Base-by-base conservation (phyloP, 2,797 vertebrate genomes). In the Sebastes minor region DNA sequence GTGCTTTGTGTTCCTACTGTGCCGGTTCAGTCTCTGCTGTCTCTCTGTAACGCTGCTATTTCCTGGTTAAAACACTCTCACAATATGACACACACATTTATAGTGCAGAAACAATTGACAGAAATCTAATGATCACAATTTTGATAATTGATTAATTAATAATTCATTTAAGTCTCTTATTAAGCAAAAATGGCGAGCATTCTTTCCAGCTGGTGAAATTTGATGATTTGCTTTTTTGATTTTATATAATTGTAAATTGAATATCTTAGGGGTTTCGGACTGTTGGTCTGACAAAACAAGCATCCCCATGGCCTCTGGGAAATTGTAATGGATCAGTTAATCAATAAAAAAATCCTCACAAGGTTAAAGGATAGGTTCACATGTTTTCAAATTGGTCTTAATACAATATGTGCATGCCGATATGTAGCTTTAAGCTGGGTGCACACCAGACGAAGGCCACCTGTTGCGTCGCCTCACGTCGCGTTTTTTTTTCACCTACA, bases 21-120 rank as follows among this genome's bases (percentile, higher is more conserved):
- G 73, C 28, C 38, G 35, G 27, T 78, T 76, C 53, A 33, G 52
- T 30, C 72, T 61, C 69, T 76, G 69, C 72, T 74, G 42, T 80
- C 59, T 76, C 33, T 81, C 30, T 60, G 13, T 62, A 33, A 55
- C 16, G 76, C 28, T 78, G 68, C 59, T 71, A 8, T 71, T 59
- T 68, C 23, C 59, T 63, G 23, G 8, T 75, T 82, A 23, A 63
- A 28, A 27, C 25, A 16, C 38, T 42, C 11, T 42, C 11, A 49
- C 27, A 60, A 0, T 46, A 46, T 46, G 42, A 46, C 8, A 55
- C 27, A 62, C 38, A 67, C 22, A 46, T 20, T 42, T 25, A 53
- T 22, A 35, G 5, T 4, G 2, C 33, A 32, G 11, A 69, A 61
- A 73, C 1, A 2, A 61, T 5, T 56, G 66, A 56, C 14, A 25